A percentile compares a stretch with the other conserved stretches of the same genome.
Evolutionary conservation across 2,113 vertebrate genomes (phyloP).

Genomic region (Leucoraja erinaceus): DNA sequence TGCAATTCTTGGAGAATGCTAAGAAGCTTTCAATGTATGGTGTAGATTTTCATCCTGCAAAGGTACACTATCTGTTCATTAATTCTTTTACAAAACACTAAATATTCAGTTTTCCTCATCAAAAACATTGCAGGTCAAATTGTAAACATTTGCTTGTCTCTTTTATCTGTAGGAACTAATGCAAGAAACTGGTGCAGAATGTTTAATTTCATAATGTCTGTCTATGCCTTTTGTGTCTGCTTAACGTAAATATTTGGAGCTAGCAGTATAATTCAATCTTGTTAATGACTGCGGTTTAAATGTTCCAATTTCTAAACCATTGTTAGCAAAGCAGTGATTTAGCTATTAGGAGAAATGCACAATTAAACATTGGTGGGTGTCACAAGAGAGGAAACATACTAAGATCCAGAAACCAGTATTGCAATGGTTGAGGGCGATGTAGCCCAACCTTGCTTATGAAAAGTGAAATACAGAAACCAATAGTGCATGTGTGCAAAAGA

Average conservation of each 20-base stretch:
- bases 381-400: not conserved
- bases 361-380: not conserved
- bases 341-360: not conserved
- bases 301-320: not conserved
- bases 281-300: not conserved
- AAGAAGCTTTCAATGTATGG: constrained; percentile 98
- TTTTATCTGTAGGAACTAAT: not conserved
- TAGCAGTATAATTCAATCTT: not conserved
- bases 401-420: not conserved
- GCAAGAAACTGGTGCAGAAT: not conserved
- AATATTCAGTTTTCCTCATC: not conserved
- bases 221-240: not conserved
- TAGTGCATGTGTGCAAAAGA: not conserved
- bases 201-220: not conserved
- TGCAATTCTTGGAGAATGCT: constrained; percentile 96
- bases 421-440: too few species aligned
- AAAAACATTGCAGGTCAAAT: not conserved
- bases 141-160: not conserved
- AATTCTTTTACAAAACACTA: not conserved
- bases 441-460: too few species aligned
- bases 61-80: constrained; percentile 58
- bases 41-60: constrained; percentile 91
- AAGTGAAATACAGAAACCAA: not conserved
- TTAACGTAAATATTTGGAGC: not conserved
- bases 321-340: not conserved